These are phyloP conservation scores for Cephalopterus ornatus DNA, from an alignment of 2,113 vertebrate species.

Conservation along the genomic window DNA sequence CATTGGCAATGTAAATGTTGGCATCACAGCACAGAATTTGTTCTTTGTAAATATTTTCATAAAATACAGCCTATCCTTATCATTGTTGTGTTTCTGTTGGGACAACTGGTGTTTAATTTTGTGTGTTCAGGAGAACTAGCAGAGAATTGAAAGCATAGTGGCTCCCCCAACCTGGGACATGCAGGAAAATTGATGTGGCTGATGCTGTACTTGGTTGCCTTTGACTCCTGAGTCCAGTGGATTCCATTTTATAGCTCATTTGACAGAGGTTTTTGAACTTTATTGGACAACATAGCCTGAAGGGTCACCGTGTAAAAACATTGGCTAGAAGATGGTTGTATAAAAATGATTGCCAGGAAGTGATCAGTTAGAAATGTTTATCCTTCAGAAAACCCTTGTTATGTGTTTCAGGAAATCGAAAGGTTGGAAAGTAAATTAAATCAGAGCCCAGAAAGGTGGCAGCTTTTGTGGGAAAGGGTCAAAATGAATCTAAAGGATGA, in stretches of 20 bases:
- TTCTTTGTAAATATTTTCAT: constrained; percentile 41
- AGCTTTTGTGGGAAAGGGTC: constrained; percentile 88
- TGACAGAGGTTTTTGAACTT: not conserved
- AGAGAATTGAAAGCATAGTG: not conserved
- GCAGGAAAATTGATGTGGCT: not conserved
- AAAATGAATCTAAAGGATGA: constrained; percentile 88
- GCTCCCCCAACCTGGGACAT: not conserved
- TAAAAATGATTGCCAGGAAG: not conserved
- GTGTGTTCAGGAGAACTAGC: not conserved
- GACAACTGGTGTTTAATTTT: not conserved
- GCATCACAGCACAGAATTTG: constrained; percentile 2
- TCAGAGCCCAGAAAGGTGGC: constrained; percentile 90
- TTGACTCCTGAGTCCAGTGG: not conserved
- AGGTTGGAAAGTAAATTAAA: constrained; percentile 87
- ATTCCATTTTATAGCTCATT: not conserved
- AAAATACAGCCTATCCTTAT: constrained; percentile 19
- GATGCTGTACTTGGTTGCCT: not conserved
- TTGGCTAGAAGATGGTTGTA: not conserved
- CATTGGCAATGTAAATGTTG: constrained; percentile 7
- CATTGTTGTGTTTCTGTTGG: not conserved
- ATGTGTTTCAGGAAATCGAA: constrained; percentile 88
- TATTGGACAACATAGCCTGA: not conserved
- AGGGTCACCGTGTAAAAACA: not conserved
- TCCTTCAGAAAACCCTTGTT: constrained; percentile 11
- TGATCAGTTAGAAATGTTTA: not conserved